A percentile compares a stretch with the other conserved stretches of the same genome.
Evolutionary conservation across 2,888 invertebrate genomes (phyloP).

Genomic region (Sericinus montela): DNA sequence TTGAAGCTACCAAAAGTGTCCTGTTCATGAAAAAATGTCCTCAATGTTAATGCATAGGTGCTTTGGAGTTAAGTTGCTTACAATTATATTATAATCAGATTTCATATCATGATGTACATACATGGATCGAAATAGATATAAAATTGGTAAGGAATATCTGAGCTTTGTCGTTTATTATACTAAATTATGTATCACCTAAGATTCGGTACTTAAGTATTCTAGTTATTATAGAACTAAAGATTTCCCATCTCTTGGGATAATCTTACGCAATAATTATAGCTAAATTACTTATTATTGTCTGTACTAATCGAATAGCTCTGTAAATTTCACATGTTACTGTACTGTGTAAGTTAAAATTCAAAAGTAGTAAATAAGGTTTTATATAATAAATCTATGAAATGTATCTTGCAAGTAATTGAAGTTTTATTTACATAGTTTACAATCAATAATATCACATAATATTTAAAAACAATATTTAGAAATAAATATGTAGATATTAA

Average conservation of each 20-base stretch:
- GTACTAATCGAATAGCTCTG: slow-evolving; percentile 71
- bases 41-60: slow-evolving; percentile 44
- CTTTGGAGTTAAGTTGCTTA: slow-evolving; percentile 55
- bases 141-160: slow-evolving; percentile 73
- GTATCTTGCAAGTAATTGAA: slow-evolving; percentile 56
- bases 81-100: slow-evolving; percentile 43
- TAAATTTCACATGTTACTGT: slow-evolving; percentile 77
- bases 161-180: slow-evolving; percentile 71
- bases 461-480: too few species aligned
- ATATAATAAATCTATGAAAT: slow-evolving; percentile 79
- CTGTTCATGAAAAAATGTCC: slow-evolving; percentile 12
- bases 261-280: slow-evolving; percentile 77
- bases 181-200: slow-evolving; percentile 56
- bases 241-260: slow-evolving; percentile 48
- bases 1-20: slow-evolving; percentile 1
- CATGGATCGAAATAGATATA: slow-evolving; percentile 59
- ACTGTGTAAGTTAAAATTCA: slow-evolving; percentile 66
- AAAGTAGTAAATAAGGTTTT: slow-evolving; percentile 77
- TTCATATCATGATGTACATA: slow-evolving; percentile 76
- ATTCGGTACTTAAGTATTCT: slow-evolving; percentile 65
- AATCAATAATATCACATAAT: too few species aligned
- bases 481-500: too few species aligned
- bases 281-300: slow-evolving; percentile 70
- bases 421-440: slow-evolving; percentile 46
- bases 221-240: slow-evolving; percentile 55